Percentiles rank a stretch among this genome's conserved stretches.
Conservation (phyloP, 2,797 vertebrate species). For the Corythornis leucogaster region DNA sequence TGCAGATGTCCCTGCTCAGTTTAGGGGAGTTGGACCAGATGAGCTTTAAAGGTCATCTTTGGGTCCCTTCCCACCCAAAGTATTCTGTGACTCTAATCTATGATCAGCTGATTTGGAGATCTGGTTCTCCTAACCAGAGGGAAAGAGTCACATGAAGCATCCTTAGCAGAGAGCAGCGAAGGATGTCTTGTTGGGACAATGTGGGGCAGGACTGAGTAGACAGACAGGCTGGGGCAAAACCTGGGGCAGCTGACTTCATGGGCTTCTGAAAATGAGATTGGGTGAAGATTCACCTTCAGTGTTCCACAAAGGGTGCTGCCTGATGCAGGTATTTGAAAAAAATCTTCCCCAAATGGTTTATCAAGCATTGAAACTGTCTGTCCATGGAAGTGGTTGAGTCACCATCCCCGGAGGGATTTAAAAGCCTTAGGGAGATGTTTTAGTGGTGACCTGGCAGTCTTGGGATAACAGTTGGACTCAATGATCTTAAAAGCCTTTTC, state of each 20-base stretch:
- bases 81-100: not conserved
- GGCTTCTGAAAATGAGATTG: not conserved
- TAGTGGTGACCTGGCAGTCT: too few species aligned
- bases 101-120: not conserved
- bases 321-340: not conserved
- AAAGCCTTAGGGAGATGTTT: not conserved
- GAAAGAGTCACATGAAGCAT: not conserved
- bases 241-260: not conserved
- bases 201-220: rapidly evolving
- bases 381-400: too few species aligned
- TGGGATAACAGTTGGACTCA: too few species aligned
- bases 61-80: not conserved
- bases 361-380: too few species aligned
- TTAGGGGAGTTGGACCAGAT: not conserved
- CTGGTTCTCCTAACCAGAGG: not conserved
- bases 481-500: too few species aligned
- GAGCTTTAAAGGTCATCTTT: not conserved
- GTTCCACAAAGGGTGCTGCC: not conserved
- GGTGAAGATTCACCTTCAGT: not conserved
- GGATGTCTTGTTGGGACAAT: not conserved
- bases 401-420: not conserved
- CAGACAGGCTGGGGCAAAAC: not conserved
- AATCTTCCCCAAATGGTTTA: too few species aligned
- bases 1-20: not conserved
- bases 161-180: not conserved